A percentile compares a stretch with the other conserved stretches of the same genome.
Evolutionary conservation across 2,888 invertebrate genomes (phyloP).

Genomic region (Diadegma fenestrale): DNA sequence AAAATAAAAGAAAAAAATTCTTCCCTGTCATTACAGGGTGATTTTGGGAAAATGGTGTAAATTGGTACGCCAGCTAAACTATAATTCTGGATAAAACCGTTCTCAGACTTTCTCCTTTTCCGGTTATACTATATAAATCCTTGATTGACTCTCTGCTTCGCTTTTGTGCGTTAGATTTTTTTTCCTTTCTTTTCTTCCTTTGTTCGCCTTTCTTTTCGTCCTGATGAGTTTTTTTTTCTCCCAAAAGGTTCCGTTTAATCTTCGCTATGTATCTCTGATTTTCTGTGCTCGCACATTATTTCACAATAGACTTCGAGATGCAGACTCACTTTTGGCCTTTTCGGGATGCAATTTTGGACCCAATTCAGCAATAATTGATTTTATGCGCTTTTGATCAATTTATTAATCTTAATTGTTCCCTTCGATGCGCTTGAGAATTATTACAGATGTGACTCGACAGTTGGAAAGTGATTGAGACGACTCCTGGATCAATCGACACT

Average conservation of each 20-base stretch:
- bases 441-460: not conserved
- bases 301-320: not conserved
- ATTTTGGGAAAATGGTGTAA: slow-evolving; percentile 70
- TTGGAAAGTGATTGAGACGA: not conserved
- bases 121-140: slow-evolving; percentile 23
- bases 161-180: slow-evolving; percentile 27
- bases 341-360: not conserved
- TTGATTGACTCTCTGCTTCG: slow-evolving; percentile 45
- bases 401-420: not conserved
- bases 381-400: not conserved
- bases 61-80: slow-evolving; percentile 57
- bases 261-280: not conserved
- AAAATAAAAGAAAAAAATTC: slow-evolving; percentile 59
- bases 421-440: not conserved
- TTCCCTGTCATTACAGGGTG: slow-evolving; percentile 68
- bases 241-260: slow-evolving; percentile 10
- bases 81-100: slow-evolving; percentile 34
- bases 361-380: not conserved
- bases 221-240: slow-evolving; percentile 34
- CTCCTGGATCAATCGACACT: not conserved
- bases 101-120: slow-evolving; percentile 43
- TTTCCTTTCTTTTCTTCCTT: not conserved
- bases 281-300: not conserved
- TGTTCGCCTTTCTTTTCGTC: not conserved
- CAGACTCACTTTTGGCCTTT: not conserved